These are phyloP conservation scores for Eupelmus urozonus DNA, from an alignment of 2,888 invertebrate genomes.

Conservation along the genomic window DNA sequence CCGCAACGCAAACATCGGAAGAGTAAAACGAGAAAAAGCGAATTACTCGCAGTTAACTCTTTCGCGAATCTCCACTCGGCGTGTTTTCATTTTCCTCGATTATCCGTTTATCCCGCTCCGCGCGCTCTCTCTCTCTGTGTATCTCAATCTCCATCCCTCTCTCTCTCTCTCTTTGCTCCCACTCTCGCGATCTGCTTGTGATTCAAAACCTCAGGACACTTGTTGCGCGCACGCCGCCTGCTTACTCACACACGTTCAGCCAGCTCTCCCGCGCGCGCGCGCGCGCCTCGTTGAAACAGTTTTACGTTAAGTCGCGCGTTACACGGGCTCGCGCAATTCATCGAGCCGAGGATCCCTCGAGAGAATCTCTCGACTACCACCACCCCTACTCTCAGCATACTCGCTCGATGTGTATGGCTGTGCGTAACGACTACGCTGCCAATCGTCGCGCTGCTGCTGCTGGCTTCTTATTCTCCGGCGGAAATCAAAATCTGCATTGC, in stretches of 20 bases:
- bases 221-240: slow-evolving; percentile 73
- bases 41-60: slow-evolving; percentile 54
- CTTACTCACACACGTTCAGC: slow-evolving; percentile 58
- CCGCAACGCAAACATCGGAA: neutral
- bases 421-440: slow-evolving; percentile 17
- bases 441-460: slow-evolving; percentile 40
- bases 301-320: slow-evolving; percentile 69
- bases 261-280: slow-evolving; percentile 25
- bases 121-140: slow-evolving; percentile 57
- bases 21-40: neutral
- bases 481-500: slow-evolving; percentile 53
- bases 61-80: slow-evolving; percentile 33
- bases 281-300: slow-evolving; percentile 64
- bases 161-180: slow-evolving; percentile 48
- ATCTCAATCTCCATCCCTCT: slow-evolving; percentile 60
- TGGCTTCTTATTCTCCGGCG: slow-evolving; percentile 56
- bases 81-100: slow-evolving; percentile 50
- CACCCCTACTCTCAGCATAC: neutral
- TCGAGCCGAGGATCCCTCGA: slow-evolving; percentile 62
- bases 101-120: slow-evolving; percentile 49
- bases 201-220: slow-evolving; percentile 78
- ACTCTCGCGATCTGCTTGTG: slow-evolving; percentile 76
- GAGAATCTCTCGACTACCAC: slow-evolving; percentile 17
- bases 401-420: neutral
- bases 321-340: slow-evolving; percentile 65